These are phyloP conservation scores for Junco hyemalis DNA, from an alignment of 2,113 vertebrate genomes.

Conservation along the genomic window DNA sequence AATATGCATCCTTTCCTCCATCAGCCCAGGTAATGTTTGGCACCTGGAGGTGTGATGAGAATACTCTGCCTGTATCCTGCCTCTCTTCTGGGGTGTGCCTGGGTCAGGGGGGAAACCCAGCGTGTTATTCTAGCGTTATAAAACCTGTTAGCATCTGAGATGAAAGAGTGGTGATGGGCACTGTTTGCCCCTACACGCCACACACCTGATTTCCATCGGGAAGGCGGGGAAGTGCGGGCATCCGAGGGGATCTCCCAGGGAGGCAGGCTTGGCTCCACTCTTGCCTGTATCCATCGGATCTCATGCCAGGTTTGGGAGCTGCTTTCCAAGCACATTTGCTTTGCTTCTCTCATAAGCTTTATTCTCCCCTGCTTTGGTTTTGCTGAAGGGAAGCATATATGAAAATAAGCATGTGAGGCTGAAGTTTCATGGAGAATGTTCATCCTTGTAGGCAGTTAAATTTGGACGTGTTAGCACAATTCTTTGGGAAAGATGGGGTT, in stretches of 20 bases:
- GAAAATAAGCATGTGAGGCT: neutral
- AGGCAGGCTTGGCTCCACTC: neutral
- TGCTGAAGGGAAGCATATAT: neutral
- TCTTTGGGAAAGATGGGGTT: neutral
- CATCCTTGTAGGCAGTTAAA: neutral
- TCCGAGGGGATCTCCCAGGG: neutral
- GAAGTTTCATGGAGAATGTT: neutral
- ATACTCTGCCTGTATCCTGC: neutral
- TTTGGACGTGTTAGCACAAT: neutral
- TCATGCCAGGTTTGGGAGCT: neutral
- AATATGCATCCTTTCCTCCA: neutral
- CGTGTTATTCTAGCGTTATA: neutral
- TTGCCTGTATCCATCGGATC: conserved; percentile 23
- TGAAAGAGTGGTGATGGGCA: neutral
- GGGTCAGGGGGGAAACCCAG: accelerated
- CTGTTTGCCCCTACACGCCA: neutral
- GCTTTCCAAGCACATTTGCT: neutral
- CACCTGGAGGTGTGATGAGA: neutral
- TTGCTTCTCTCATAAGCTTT: neutral
- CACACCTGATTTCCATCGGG: neutral
- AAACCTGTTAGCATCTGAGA: neutral
- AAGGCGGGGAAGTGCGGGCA: accelerated
- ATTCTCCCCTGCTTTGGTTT: neutral
- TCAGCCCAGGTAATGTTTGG: neutral
- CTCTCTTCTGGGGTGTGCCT: neutral